phyloP scores from a whole-genome alignment of 1,140 invertebrate genomes.

The Cyphomyrmex costatus region DNA sequence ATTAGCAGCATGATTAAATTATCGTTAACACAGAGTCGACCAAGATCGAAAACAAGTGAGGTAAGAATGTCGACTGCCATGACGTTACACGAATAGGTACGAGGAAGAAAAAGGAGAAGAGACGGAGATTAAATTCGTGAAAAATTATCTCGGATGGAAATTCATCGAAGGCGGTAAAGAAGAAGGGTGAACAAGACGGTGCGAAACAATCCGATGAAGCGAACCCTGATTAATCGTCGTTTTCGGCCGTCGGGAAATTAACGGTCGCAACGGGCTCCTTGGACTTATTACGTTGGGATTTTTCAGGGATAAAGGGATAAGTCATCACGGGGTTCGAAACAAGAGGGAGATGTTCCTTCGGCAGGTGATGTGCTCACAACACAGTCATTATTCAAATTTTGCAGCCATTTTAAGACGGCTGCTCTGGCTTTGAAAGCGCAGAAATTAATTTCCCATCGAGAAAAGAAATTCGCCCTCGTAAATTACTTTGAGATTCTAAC shows the following conservation, averaged over 20 bases:
- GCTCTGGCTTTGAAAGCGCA: conserved; percentile 53
- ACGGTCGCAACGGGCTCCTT: conserved; percentile 73
- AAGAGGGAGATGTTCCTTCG: conserved; percentile 42
- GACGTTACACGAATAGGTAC: conserved; percentile 23
- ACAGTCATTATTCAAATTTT: conserved; percentile 79
- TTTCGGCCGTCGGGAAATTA: conserved; percentile 77
- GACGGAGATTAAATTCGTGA: conserved; percentile 78
- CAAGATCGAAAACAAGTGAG: conserved; percentile 35
- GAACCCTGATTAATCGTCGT: conserved; percentile 81
- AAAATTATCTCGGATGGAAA: conserved; percentile 76
- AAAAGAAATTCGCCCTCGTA: conserved; percentile 5
- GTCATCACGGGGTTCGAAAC: conserved; percentile 45
- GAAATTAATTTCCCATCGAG: conserved; percentile 57
- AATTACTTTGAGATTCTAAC: conserved; percentile 29
- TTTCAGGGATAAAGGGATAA: conserved; percentile 71
- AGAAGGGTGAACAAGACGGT: conserved; percentile 75
- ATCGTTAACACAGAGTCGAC: conserved; percentile 32
- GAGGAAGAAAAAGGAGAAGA: conserved; percentile 1
- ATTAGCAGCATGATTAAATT: conserved; percentile 46
- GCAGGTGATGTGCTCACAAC: conserved; percentile 74
- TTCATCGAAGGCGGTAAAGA: conserved; percentile 27
- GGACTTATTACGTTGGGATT: conserved; percentile 71
- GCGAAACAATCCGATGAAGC: conserved; percentile 78
- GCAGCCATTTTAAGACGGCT: conserved; percentile 61
- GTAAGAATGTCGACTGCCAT: conserved; percentile 54